A percentile compares a stretch with the other conserved stretches of the same genome.
phyloP scores from a whole-genome alignment of 2,888 invertebrate genomes.

The Dicyrtomina minuta region DNA sequence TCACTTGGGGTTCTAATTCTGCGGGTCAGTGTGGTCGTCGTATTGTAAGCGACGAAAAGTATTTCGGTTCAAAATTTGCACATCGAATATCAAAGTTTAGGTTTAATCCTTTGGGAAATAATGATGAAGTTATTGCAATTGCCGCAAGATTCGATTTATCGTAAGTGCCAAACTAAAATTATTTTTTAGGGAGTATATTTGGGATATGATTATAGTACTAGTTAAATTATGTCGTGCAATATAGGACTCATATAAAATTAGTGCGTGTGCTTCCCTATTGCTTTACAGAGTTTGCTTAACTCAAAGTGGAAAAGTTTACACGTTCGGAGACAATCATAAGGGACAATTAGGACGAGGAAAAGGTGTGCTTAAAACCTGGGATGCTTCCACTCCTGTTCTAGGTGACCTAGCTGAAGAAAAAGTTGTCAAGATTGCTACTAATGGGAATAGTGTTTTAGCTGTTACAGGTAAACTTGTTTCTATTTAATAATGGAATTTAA shows the following conservation, averaged over 20 bases:
- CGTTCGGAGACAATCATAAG: conserved; percentile 92
- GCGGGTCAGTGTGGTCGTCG: conserved; percentile 91
- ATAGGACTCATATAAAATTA: too few species aligned
- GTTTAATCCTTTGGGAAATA: conserved; percentile 48
- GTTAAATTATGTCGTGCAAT: too few species aligned
- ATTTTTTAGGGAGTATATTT: too few species aligned
- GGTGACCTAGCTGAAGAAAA: conserved; percentile 82
- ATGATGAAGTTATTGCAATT: conserved; percentile 66
- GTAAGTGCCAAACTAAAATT: conserved; percentile 58
- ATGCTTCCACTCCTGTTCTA: conserved; percentile 68
- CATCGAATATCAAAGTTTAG: conserved; percentile 68
- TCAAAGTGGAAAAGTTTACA: conserved; percentile 75
- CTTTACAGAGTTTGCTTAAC: conserved; percentile 72
- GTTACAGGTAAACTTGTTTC: conserved; percentile 69
- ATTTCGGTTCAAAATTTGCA: conserved; percentile 66
- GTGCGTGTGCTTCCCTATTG: too few species aligned
- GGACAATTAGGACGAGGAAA: conserved; percentile 86
- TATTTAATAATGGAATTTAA: conserved; percentile 13
- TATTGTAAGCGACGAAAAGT: conserved; percentile 74
- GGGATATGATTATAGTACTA: too few species aligned
- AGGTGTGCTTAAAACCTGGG: conserved; percentile 61
- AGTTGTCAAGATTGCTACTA: conserved; percentile 76
- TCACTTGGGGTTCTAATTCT: conserved; percentile 84
- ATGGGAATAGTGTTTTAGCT: conserved; percentile 85
- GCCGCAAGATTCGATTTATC: conserved; percentile 91